Percentiles rank a stretch among this genome's conserved stretches.
Conservation (phyloP, 23 tunicate genomes). For the Halocynthia roretzi region DNA sequence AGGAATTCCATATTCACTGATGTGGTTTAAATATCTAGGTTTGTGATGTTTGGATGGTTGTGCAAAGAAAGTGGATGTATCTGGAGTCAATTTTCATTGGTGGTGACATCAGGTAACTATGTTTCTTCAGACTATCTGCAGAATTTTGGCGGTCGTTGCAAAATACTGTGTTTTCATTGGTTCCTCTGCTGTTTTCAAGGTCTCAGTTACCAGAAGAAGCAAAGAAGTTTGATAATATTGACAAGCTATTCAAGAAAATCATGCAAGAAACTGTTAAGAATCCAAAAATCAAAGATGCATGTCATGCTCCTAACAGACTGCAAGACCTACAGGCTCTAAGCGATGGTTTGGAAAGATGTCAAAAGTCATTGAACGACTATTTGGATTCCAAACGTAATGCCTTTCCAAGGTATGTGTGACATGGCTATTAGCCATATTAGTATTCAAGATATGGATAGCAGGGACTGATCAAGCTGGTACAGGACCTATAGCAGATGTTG, state of each 20-base stretch:
- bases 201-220: constrained; percentile 99
- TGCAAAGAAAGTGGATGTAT: constrained; percentile 98
- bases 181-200: constrained; percentile 14
- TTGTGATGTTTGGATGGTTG: constrained; percentile 97
- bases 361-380: constrained; percentile 93
- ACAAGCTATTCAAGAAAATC: constrained; percentile 89
- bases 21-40: constrained; percentile 35
- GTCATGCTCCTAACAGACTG: constrained; percentile 81
- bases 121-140: not conserved
- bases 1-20: too few species aligned
- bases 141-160: not conserved
- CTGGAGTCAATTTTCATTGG: constrained; percentile 96
- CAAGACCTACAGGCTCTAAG: constrained; percentile 66
- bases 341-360: constrained; percentile 93
- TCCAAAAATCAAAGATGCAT: constrained; percentile 86
- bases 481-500: too few species aligned
- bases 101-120: constrained; percentile 85
- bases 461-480: too few species aligned
- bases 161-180: not conserved
- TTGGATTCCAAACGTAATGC: constrained; percentile 98
- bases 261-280: constrained; percentile 98
- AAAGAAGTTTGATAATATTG: constrained; percentile 91
- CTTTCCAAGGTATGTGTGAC: constrained; percentile 70
- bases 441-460: too few species aligned
- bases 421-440: too few species aligned